Evolutionary conservation across 2,888 invertebrate genomes (phyloP).

Genomic region (Agapostemon virescens): DNA sequence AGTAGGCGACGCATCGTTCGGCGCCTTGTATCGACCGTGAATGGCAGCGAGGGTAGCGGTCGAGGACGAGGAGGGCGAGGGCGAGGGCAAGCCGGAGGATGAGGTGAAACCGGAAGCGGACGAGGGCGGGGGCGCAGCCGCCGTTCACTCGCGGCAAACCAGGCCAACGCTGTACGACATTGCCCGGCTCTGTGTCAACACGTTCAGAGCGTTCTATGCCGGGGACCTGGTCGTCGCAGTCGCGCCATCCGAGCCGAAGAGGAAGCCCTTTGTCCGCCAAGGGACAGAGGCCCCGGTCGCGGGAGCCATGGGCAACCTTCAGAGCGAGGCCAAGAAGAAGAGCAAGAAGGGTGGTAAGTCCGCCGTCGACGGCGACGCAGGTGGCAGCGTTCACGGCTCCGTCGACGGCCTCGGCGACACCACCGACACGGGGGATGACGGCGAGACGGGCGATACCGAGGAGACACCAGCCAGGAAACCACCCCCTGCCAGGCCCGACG

Average conservation of each 20-base stretch:
- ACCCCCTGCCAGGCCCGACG: neutral
- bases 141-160: constrained; percentile 44
- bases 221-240: constrained; percentile 40
- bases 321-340: constrained; percentile 76
- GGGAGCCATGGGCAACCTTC: constrained; percentile 77
- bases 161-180: constrained; percentile 69
- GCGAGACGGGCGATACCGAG: neutral
- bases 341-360: constrained; percentile 54
- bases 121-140: constrained; percentile 69
- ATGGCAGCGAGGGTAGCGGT: neutral
- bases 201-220: constrained; percentile 64
- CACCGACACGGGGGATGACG: constrained; percentile 26
- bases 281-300: constrained; percentile 10
- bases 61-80: constrained; percentile 42
- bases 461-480: constrained; percentile 13
- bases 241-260: neutral
- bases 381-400: constrained; percentile 24
- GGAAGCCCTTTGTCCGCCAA: constrained; percentile 25
- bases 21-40: constrained; percentile 38
- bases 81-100: constrained; percentile 53
- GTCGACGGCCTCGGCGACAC: constrained; percentile 28
- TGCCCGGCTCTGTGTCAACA: constrained; percentile 70
- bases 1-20: neutral
- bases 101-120: constrained; percentile 30
- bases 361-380: constrained; percentile 9